Percentiles rank a stretch among this genome's conserved stretches.
phyloP scores from a whole-genome alignment of 2,797 vertebrate species.

The Carcharodon carcharias region DNA sequence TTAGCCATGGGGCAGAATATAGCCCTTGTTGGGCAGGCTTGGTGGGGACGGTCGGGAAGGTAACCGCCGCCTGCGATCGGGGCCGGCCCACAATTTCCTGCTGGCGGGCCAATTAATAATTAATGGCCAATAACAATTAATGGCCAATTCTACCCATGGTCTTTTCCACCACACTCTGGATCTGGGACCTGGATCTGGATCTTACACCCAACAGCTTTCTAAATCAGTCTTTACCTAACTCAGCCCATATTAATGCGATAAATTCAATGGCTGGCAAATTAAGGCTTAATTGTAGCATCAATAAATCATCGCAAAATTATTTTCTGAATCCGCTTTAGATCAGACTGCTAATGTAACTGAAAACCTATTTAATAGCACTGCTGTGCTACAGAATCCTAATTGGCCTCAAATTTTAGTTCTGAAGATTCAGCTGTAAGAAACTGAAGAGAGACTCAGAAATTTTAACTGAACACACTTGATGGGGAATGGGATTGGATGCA shows the following conservation, averaged over 20 bases:
- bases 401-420: not conserved
- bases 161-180: not conserved
- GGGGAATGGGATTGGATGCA: not conserved
- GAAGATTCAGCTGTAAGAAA: not conserved
- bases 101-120: too few species aligned
- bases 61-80: too few species aligned
- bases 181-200: not conserved
- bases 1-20: not conserved
- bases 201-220: not conserved
- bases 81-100: too few species aligned
- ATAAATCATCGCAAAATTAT: not conserved
- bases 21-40: too few species aligned
- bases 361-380: not conserved
- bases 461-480: not conserved
- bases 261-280: not conserved
- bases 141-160: not conserved
- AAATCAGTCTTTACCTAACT: not conserved
- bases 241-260: not conserved
- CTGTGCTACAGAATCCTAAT: not conserved
- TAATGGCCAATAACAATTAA: too few species aligned
- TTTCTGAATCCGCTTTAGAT: not conserved
- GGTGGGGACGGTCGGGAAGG: too few species aligned
- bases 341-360: not conserved
- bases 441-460: not conserved
- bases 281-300: not conserved